Percentiles rank a stretch among this genome's conserved stretches.
These are phyloP conservation scores for Aptenodytes patagonicus DNA, from an alignment of 2,113 vertebrate species.

Conservation along the genomic window DNA sequence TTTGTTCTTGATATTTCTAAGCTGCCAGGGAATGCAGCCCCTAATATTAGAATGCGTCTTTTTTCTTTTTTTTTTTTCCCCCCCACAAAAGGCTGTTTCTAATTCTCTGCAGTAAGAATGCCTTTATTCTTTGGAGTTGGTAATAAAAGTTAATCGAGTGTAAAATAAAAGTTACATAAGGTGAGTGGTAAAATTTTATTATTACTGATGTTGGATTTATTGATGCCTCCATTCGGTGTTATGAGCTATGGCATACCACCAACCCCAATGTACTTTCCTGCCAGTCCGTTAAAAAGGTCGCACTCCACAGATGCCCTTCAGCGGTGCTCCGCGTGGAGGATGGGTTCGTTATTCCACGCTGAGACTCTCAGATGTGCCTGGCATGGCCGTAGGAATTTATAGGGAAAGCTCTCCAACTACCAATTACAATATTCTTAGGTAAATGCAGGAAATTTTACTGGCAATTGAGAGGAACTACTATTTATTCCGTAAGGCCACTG, in stretches of 20 bases:
- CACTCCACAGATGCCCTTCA: not conserved
- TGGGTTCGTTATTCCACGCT: rapidly evolving
- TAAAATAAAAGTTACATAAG: conserved; percentile 55
- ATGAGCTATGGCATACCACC: not conserved
- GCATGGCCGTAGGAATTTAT: not conserved
- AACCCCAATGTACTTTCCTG: not conserved
- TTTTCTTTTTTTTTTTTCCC: too few species aligned
- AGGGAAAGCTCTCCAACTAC: not conserved
- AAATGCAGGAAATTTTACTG: not conserved
- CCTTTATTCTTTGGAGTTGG: conserved; percentile 38
- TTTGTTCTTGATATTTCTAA: not conserved
- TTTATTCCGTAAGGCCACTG: not conserved
- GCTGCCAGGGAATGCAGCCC: not conserved
- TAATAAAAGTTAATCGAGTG: conserved; percentile 64
- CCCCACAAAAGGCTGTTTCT: conserved; percentile 4
- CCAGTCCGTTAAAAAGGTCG: not conserved
- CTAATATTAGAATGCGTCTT: not conserved
- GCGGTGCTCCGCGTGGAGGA: not conserved
- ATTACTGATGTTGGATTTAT: not conserved
- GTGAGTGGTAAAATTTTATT: conserved; percentile 43
- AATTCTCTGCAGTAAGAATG: not conserved
- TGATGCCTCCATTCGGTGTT: not conserved
- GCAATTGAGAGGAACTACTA: not conserved
- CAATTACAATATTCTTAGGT: not conserved
- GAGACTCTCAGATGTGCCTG: not conserved